Base-by-base conservation (phyloP, 2,888 invertebrate species). In the Agonopterix arenella region DNA sequence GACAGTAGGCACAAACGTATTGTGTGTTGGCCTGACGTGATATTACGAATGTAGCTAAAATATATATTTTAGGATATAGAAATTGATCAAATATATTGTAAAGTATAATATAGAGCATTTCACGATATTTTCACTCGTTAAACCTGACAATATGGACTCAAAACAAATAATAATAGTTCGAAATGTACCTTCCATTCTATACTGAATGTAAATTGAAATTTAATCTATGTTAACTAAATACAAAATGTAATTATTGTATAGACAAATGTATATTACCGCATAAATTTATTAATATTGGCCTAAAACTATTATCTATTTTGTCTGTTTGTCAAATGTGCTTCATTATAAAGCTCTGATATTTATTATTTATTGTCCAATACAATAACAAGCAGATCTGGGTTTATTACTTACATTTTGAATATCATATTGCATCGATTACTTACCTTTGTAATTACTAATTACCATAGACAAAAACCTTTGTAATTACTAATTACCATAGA, bases 21-120 rank as follows among this genome's bases (percentile, higher is more conserved):
- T 28, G 28, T 59, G 67, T 74, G 73, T 70, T 69, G 63, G 69
- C 72, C 76, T 68, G 68, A 75, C 59, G 81, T 83, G 83, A 83
- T 83, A 84, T 82, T 82, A 81, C 65, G 65, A 70, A 66, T 73
- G 73, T 82, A 79, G 76, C 71, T 65, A 70, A 72, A 74, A 64
- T 66, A 63, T 62, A 62, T 64, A 61, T 66, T 53, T 64, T 66
- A 62, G 56, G 60, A 59, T 56, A 64, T 64, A 65, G 64, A 59
- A 60, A 61, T 62, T 57, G 58, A 62, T 60, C 56, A 62, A 62
- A 48, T 62, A 60, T 64, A 64, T 62, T 60, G 59, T 64, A 62
- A 59, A 62, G 52, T 58, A 54, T 59, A 36, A 45, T 44, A 53
- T 46, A 65, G 65, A 62, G 59, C 56, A 56, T 66, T 63, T 66